Conservation (phyloP, 2,888 invertebrate species). For the Ochropleura leucogaster region DNA sequence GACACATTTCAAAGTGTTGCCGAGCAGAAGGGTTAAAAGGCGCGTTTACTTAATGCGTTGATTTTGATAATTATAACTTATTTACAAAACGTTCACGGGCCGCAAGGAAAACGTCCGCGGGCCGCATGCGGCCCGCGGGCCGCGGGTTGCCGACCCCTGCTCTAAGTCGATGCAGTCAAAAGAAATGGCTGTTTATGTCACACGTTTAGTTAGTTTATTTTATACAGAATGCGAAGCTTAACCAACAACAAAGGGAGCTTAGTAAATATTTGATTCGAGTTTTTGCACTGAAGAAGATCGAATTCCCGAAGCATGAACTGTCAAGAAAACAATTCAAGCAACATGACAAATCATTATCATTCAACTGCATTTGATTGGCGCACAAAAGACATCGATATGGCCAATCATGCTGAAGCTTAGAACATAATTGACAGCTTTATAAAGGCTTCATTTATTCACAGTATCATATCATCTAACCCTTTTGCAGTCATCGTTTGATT, state of each 20-base stretch:
- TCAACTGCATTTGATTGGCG: constrained; percentile 28
- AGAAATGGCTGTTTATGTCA: no score
- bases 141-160: no score
- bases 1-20: no score
- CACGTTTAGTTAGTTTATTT: neutral
- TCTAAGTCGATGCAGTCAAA: no score
- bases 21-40: no score
- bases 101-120: no score
- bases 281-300: neutral
- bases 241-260: neutral
- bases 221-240: neutral
- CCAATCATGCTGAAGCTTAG: constrained; percentile 12
- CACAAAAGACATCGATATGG: constrained; percentile 2
- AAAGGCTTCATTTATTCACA: constrained; percentile 23
- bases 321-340: neutral
- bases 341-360: constrained; percentile 39
- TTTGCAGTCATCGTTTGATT: constrained; percentile 31
- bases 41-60: no score
- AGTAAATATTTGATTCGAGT: neutral
- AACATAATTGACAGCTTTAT: constrained; percentile 23
- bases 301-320: neutral
- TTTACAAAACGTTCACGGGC: no score
- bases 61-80: no score
- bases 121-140: no score
- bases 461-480: constrained; percentile 27